These are phyloP conservation scores for Scophthalmus maximus DNA, from an alignment of 2,113 vertebrate genomes.

Conservation along the genomic window DNA sequence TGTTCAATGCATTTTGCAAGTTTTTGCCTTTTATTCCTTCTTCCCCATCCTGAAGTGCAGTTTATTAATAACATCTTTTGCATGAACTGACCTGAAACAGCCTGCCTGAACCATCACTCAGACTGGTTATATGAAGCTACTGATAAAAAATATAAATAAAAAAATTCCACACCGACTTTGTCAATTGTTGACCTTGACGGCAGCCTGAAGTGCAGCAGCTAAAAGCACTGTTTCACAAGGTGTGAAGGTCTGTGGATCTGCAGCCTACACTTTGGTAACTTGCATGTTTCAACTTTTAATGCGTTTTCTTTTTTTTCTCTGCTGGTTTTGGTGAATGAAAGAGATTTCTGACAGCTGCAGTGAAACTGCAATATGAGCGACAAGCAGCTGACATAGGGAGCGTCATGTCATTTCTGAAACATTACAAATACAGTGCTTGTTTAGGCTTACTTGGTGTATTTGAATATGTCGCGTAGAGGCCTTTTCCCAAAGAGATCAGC, in stretches of 20 bases:
- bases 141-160: conserved; percentile 10
- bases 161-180: neutral
- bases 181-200: conserved; percentile 43
- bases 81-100: neutral
- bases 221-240: conserved; percentile 1
- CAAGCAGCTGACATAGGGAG: neutral
- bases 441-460: neutral
- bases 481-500: neutral
- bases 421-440: neutral
- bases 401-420: too few relatives aligned
- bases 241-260: neutral
- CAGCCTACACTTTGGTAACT: neutral
- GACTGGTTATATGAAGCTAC: conserved; percentile 7
- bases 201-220: neutral
- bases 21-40: neutral
- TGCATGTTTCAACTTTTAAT: too few relatives aligned
- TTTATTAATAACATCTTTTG: conserved; percentile 6
- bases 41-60: neutral
- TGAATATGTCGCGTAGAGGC: neutral
- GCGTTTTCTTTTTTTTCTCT: neutral
- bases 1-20: conserved; percentile 38
- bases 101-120: neutral
- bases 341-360: neutral
- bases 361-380: neutral
- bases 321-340: too few relatives aligned